Evolutionary conservation across 2,797 vertebrate species (phyloP).

Genomic region (Bradypus variegatus): DNA sequence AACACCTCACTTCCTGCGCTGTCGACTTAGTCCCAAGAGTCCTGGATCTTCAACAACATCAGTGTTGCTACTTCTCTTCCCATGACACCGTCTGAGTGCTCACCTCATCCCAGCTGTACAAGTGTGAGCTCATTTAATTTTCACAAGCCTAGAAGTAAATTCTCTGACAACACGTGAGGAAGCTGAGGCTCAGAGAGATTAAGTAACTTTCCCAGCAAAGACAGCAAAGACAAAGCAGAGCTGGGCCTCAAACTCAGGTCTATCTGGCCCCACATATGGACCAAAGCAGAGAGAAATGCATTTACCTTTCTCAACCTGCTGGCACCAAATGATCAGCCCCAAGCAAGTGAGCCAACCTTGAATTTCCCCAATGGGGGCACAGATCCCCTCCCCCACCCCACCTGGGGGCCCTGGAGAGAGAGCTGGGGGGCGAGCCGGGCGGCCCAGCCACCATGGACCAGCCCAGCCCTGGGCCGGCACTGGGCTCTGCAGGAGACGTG

Average conservation of each 20-base stretch:
- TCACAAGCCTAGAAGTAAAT: neutral
- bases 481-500: neutral
- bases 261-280: neutral
- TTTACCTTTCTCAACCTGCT: neutral
- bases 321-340: neutral
- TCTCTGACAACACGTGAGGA: neutral
- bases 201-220: neutral
- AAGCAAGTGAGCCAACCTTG: neutral
- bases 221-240: neutral
- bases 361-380: neutral
- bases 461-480: neutral
- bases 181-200: neutral
- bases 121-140: neutral
- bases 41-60: neutral
- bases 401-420: neutral
- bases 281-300: neutral
- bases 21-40: neutral
- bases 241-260: neutral
- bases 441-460: neutral
- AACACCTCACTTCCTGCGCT: neutral
- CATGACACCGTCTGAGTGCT: neutral
- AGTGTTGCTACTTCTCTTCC: neutral
- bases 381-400: neutral
- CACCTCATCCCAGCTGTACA: neutral
- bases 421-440: neutral